These are phyloP conservation scores for Mechanitis messenoides DNA, from an alignment of 2,888 invertebrate genomes.

Conservation along the genomic window DNA sequence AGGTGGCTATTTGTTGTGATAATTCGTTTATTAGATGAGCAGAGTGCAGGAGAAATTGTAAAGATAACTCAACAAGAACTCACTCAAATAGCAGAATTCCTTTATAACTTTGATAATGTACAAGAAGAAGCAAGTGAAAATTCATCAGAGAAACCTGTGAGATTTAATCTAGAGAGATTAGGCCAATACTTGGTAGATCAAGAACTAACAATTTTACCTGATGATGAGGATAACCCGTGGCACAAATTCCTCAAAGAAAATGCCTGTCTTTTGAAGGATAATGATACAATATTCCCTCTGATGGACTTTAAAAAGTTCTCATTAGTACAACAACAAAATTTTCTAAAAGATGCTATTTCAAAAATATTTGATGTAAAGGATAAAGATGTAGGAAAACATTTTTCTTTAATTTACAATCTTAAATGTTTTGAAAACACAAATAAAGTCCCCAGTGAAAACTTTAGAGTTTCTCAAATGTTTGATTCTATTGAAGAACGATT, in stretches of 20 bases:
- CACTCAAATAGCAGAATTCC: constrained; percentile 92
- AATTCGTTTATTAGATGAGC: constrained; percentile 87
- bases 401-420: constrained; percentile 73
- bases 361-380: constrained; percentile 82
- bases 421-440: constrained; percentile 62
- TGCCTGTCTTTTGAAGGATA: constrained; percentile 81
- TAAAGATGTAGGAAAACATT: constrained; percentile 79
- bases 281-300: constrained; percentile 83
- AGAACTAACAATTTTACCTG: constrained; percentile 82
- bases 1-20: constrained; percentile 95
- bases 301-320: constrained; percentile 85
- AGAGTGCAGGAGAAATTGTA: constrained; percentile 87
- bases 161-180: constrained; percentile 90
- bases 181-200: constrained; percentile 92
- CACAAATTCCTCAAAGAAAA: constrained; percentile 85
- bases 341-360: constrained; percentile 80
- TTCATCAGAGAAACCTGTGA: constrained; percentile 65
- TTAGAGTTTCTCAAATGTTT: constrained; percentile 71
- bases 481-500: constrained; percentile 65
- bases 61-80: constrained; percentile 93
- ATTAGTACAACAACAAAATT: constrained; percentile 86
- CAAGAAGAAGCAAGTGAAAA: constrained; percentile 49
- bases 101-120: constrained; percentile 86
- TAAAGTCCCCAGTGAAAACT: constrained; percentile 41
- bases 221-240: constrained; percentile 86